Evolutionary conservation across 2,888 invertebrate species (phyloP).

Genomic region (Habrosyne pyritoides): DNA sequence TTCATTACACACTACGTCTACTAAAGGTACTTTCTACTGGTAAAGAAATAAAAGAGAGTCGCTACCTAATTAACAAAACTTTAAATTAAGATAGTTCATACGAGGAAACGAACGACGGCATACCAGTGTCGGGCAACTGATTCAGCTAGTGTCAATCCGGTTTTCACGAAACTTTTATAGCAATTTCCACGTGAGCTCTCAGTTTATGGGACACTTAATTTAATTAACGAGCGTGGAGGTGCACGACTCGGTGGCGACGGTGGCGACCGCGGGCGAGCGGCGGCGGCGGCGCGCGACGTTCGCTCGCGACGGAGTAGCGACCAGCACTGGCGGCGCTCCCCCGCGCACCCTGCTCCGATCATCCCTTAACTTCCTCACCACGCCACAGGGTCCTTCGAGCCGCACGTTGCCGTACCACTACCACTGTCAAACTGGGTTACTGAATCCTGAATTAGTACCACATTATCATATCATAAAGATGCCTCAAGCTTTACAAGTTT

Average conservation of each 20-base stretch:
- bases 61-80: conserved; percentile 29
- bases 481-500: too few relatives aligned
- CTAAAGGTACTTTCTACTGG: too few relatives aligned
- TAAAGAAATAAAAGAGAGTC: conserved; percentile 12
- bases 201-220: conserved; percentile 77
- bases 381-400: conserved; percentile 54
- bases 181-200: conserved; percentile 63
- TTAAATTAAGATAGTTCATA: conserved; percentile 29
- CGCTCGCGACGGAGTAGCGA: conserved; percentile 70
- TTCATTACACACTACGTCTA: neutral
- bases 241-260: conserved; percentile 35
- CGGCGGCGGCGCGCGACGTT: conserved; percentile 51
- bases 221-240: conserved; percentile 60
- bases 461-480: too few relatives aligned
- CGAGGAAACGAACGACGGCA: conserved; percentile 45
- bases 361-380: conserved; percentile 52
- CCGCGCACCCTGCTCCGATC: conserved; percentile 60
- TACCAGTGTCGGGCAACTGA: conserved; percentile 56
- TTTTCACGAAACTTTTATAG: conserved; percentile 48
- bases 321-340: conserved; percentile 67
- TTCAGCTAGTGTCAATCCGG: conserved; percentile 51
- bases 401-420: conserved; percentile 59
- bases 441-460: conserved; percentile 58
- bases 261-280: conserved; percentile 29
- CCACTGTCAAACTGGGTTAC: conserved; percentile 64